phyloP scores from a whole-genome alignment of 2,113 vertebrate genomes.

The Noturus placidus region DNA sequence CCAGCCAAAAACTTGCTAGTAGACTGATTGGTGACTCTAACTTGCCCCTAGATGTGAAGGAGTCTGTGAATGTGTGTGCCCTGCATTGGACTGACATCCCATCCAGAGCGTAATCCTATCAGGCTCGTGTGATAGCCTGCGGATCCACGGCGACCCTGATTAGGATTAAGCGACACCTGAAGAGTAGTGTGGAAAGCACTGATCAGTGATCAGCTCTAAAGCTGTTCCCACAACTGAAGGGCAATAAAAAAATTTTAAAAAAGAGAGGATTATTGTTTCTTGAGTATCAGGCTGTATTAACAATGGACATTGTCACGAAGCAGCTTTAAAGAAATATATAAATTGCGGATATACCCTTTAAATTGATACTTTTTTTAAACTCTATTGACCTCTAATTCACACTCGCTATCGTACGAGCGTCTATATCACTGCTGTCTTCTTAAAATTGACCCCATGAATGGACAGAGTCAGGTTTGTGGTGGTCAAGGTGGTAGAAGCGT shows the following conservation, averaged over 20 bases:
- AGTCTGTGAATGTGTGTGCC: neutral
- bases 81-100: neutral
- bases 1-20: neutral
- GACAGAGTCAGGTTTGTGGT: slow-evolving; percentile 48
- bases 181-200: neutral
- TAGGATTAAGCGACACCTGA: neutral
- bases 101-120: neutral
- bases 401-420: neutral
- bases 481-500: slow-evolving; percentile 28
- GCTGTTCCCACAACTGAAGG: neutral
- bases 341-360: neutral
- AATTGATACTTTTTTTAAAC: neutral
- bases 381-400: neutral
- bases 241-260: neutral
- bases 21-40: neutral
- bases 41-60: neutral
- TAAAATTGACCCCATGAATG: slow-evolving; percentile 32
- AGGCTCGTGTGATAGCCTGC: neutral
- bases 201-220: neutral
- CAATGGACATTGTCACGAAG: neutral
- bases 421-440: neutral
- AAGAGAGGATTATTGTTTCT: neutral
- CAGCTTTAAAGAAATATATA: neutral
- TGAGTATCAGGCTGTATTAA: neutral
- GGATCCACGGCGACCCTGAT: neutral